Conservation (phyloP, 2,888 invertebrate genomes). For the Gari tellinella region DNA sequence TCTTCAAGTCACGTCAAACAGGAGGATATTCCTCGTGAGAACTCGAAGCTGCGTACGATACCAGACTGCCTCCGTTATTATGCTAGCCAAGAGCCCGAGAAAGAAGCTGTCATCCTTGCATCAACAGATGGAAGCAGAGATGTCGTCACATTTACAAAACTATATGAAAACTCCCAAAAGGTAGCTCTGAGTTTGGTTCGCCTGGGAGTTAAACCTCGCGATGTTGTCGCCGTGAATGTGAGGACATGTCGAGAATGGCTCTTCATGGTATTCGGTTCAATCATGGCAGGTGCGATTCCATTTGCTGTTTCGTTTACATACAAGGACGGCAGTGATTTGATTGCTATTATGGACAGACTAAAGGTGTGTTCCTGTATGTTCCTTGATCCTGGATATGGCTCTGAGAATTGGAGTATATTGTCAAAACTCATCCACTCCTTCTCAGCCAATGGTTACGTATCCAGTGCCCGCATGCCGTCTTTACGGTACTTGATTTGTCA, state of each 20-base stretch:
- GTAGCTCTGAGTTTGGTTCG: conserved; percentile 20
- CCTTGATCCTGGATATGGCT: conserved; percentile 30
- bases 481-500: conserved; percentile 23
- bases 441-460: conserved; percentile 13
- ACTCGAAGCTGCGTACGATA: conserved; percentile 2
- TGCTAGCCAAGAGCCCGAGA: conserved; percentile 13
- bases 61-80: conserved; percentile 30
- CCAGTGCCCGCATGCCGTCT: conserved; percentile 17
- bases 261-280: conserved; percentile 34
- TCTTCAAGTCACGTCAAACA: neutral
- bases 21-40: neutral
- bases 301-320: conserved; percentile 42
- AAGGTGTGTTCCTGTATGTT: conserved; percentile 20
- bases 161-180: conserved; percentile 24
- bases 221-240: conserved; percentile 33
- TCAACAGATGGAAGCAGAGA: conserved; percentile 18
- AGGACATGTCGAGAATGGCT: conserved; percentile 50
- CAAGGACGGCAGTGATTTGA: conserved; percentile 47
- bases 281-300: conserved; percentile 32
- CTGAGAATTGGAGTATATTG: conserved; percentile 32
- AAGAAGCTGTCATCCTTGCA: conserved; percentile 37
- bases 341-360: conserved; percentile 41
- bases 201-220: conserved; percentile 24
- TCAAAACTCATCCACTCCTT: conserved; percentile 4
- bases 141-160: conserved; percentile 23